These are phyloP conservation scores for Acanthopagrus latus DNA, from an alignment of 2,797 vertebrate species.

Conservation along the genomic window DNA sequence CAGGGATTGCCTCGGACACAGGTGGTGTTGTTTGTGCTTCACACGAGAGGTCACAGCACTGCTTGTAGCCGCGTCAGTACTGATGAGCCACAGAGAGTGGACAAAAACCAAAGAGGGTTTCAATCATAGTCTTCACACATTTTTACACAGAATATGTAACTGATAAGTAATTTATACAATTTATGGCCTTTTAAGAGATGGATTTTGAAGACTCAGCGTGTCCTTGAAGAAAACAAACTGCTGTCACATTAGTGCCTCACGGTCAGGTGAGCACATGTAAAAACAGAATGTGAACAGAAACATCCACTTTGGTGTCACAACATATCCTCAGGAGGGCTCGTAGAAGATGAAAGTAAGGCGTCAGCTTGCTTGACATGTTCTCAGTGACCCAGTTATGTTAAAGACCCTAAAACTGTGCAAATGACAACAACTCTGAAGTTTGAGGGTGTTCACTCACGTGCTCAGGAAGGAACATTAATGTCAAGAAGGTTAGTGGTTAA, in stretches of 20 bases:
- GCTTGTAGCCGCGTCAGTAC: slow-evolving; percentile 5
- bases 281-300: slow-evolving; percentile 34
- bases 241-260: slow-evolving; percentile 4
- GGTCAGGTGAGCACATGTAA: slow-evolving; percentile 41
- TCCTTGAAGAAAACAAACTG: slow-evolving; percentile 12
- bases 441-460: slow-evolving; percentile 10
- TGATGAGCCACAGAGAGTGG: neutral
- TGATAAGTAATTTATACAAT: neutral
- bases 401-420: slow-evolving; percentile 28
- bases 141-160: neutral
- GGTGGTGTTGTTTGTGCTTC: slow-evolving; percentile 54
- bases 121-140: neutral
- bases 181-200: neutral
- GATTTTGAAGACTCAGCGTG: neutral
- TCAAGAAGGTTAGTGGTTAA: neutral
- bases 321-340: slow-evolving; percentile 19
- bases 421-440: slow-evolving; percentile 32
- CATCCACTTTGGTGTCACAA: slow-evolving; percentile 26
- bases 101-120: neutral
- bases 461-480: neutral
- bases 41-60: slow-evolving; percentile 35
- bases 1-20: slow-evolving; percentile 17
- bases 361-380: slow-evolving; percentile 42
- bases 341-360: slow-evolving; percentile 33
- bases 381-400: slow-evolving; percentile 42